Percentiles rank a stretch among this genome's conserved stretches.
Evolutionary conservation across 2,888 invertebrate genomes (phyloP).

Genomic region (Galerucella pusilla): DNA sequence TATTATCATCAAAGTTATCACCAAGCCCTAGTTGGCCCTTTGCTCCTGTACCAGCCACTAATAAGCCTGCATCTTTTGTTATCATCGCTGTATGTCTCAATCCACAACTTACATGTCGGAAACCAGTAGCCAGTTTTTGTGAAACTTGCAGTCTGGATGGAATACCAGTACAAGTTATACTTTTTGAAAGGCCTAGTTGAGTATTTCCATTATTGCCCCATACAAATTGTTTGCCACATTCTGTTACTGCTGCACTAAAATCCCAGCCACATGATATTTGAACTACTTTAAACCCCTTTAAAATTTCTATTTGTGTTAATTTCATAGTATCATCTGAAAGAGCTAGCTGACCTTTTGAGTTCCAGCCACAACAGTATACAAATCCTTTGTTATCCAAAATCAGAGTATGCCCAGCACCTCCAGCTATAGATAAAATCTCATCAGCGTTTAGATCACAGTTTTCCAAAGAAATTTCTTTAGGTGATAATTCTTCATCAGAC

Average conservation of each 20-base stretch:
- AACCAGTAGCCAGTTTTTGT: constrained; percentile 66
- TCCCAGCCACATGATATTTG: constrained; percentile 86
- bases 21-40: constrained; percentile 77
- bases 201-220: constrained; percentile 88
- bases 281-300: constrained; percentile 69
- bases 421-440: constrained; percentile 73
- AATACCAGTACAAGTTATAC: constrained; percentile 63
- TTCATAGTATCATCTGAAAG: constrained; percentile 66
- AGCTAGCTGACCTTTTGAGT: constrained; percentile 79
- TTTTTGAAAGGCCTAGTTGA: constrained; percentile 74
- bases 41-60: constrained; percentile 74
- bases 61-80: constrained; percentile 71
- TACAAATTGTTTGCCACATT: constrained; percentile 75
- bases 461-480: constrained; percentile 63
- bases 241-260: constrained; percentile 79
- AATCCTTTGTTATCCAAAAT: constrained; percentile 75
- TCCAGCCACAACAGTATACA: constrained; percentile 83
- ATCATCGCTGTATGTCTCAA: constrained; percentile 76
- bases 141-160: constrained; percentile 64
- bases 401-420: constrained; percentile 83
- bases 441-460: constrained; percentile 61
- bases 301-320: constrained; percentile 72
- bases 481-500: constrained; percentile 75
- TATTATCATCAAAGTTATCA: constrained; percentile 63
- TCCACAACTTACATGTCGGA: constrained; percentile 74